Percentiles rank a stretch among this genome's conserved stretches.
These are phyloP conservation scores for Montipora foliosa DNA, from an alignment of 64 coral and sea anemone species.

Conservation along the genomic window DNA sequence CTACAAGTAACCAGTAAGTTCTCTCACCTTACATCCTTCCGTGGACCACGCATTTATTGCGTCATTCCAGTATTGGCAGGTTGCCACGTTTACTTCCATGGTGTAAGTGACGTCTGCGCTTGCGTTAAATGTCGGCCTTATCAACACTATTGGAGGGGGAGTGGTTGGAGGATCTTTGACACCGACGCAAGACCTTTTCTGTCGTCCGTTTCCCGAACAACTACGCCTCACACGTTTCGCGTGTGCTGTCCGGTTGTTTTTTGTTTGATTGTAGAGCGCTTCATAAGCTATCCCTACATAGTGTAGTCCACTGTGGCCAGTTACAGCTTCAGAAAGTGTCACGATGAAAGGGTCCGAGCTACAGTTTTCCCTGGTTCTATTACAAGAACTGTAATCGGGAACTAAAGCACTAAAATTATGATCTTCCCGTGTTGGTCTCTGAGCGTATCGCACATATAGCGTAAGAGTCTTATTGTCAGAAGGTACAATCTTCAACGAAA, in stretches of 20 bases:
- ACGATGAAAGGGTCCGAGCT: constrained; percentile 63
- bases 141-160: constrained; percentile 47
- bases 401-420: constrained; percentile 60
- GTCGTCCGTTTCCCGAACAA: constrained; percentile 59
- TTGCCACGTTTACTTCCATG: constrained; percentile 74
- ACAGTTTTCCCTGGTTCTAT: constrained; percentile 58
- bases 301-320: constrained; percentile 82
- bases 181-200: constrained; percentile 89
- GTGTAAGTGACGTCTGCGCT: constrained; percentile 85
- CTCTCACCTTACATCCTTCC: constrained; percentile 78
- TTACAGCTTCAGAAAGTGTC: constrained; percentile 63
- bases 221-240: constrained; percentile 64
- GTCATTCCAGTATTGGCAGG: constrained; percentile 86
- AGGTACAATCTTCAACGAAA: constrained; percentile 71
- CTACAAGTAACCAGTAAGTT: too few relatives aligned
- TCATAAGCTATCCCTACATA: constrained; percentile 72
- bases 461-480: constrained; percentile 32
- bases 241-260: neutral
- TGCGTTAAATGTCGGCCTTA: constrained; percentile 59
- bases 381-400: constrained; percentile 77
- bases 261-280: neutral
- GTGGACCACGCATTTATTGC: constrained; percentile 73
- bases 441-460: constrained; percentile 66
- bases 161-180: constrained; percentile 92
- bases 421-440: constrained; percentile 38